Evolutionary conservation across 2,797 vertebrate species (phyloP).

Genomic region (Cuculus canorus): DNA sequence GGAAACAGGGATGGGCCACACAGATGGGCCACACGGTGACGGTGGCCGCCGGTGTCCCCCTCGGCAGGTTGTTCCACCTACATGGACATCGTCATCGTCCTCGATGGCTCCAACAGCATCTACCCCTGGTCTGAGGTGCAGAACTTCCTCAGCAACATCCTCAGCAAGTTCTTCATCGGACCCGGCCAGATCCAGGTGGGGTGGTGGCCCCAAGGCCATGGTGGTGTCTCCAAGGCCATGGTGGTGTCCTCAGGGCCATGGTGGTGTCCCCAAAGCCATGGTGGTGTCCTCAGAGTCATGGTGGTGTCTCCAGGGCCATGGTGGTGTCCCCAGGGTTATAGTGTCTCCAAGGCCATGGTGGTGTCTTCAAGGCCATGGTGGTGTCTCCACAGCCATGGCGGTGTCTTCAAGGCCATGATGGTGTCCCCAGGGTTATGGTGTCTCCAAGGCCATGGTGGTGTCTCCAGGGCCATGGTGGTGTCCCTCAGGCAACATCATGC

Average conservation of each 20-base stretch:
- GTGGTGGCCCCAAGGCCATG: neutral
- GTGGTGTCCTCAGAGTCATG: too few relatives aligned
- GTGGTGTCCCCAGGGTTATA: too few relatives aligned
- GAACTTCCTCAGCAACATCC: constrained; percentile 93
- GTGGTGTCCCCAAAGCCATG: too few relatives aligned
- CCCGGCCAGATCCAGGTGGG: constrained; percentile 94
- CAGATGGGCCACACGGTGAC: too few relatives aligned
- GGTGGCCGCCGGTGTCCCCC: neutral
- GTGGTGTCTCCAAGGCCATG: neutral
- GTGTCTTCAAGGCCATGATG: neutral
- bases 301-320: too few relatives aligned
- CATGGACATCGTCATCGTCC: constrained; percentile 95
- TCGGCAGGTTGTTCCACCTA: constrained; percentile 89
- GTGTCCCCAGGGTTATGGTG: too few relatives aligned
- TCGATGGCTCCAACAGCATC: constrained; percentile 98
- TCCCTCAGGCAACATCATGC: neutral
- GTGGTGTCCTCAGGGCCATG: too few relatives aligned
- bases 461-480: too few relatives aligned
- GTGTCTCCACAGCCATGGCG: neutral
- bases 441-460: too few relatives aligned
- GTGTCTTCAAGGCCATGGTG: neutral
- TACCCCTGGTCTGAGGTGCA: constrained; percentile 98
- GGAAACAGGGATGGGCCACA: too few relatives aligned
- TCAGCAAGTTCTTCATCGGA: constrained; percentile 94
- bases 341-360: too few relatives aligned